Conservation (phyloP, 2,113 vertebrate genomes). For the Clarias batrachus region DNA sequence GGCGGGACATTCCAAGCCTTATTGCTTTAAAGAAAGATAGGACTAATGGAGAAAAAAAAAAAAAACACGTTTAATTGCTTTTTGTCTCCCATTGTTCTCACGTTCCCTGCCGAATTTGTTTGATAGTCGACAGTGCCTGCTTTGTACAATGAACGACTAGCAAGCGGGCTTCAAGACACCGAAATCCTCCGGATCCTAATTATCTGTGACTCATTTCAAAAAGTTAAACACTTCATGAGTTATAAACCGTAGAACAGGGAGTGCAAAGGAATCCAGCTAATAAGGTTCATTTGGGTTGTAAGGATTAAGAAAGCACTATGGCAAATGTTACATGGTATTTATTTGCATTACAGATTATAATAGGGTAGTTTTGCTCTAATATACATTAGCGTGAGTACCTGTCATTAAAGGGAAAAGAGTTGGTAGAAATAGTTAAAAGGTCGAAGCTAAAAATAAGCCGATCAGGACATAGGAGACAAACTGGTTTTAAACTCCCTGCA, state of each 20-base stretch:
- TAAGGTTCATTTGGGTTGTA: background rate
- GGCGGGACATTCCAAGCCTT: background rate
- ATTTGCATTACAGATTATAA: background rate
- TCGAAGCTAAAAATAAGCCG: too few species aligned
- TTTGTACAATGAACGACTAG: background rate
- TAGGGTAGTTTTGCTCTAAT: background rate
- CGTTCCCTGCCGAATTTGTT: background rate
- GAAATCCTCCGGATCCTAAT: conserved; percentile 12
- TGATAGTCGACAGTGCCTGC: background rate
- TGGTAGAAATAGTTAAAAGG: too few species aligned
- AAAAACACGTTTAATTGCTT: background rate
- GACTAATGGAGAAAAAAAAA: background rate
- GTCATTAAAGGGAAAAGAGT: too few species aligned
- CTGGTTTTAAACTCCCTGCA: too few species aligned
- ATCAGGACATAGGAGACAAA: too few species aligned
- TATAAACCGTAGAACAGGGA: conserved; percentile 16
- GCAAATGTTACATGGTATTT: background rate
- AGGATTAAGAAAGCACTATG: background rate
- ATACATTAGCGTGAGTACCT: too few species aligned
- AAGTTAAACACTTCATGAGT: conserved; percentile 21
- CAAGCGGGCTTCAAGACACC: background rate
- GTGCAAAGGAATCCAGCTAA: conserved; percentile 3
- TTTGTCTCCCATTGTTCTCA: background rate
- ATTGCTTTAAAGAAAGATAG: background rate
- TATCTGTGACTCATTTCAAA: conserved; percentile 10